Conservation (phyloP, 2,888 invertebrate genomes). For the Pollenia amentaria region DNA sequence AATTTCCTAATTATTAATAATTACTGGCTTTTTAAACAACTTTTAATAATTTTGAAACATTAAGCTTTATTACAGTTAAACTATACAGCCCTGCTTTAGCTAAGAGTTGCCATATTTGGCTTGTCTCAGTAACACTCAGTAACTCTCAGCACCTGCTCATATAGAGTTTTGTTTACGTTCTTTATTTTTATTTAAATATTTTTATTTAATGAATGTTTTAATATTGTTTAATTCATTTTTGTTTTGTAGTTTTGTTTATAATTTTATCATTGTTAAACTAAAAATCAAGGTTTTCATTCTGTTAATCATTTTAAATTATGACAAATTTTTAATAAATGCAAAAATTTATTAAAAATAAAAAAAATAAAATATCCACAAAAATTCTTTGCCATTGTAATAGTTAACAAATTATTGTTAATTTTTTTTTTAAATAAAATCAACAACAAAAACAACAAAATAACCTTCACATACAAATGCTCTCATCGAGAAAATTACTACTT, state of each 20-base stretch:
- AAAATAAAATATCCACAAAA: slow-evolving; percentile 69
- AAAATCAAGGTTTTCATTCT: slow-evolving; percentile 30
- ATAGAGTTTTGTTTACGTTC: too few species aligned
- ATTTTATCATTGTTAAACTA: slow-evolving; percentile 18
- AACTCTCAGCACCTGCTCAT: too few species aligned
- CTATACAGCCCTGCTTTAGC: too few species aligned
- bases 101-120: too few species aligned
- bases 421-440: slow-evolving; percentile 29
- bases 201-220: background rate
- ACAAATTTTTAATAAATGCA: background rate
- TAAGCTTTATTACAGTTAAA: too few species aligned
- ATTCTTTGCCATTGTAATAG: slow-evolving; percentile 80
- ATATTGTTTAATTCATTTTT: slow-evolving; percentile 28
- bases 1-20: background rate
- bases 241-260: background rate
- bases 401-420: slow-evolving; percentile 75
- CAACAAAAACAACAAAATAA: slow-evolving; percentile 43
- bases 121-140: too few species aligned
- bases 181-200: background rate
- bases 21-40: too few species aligned
- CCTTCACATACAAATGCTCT: slow-evolving; percentile 83
- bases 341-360: background rate
- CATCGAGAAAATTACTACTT: slow-evolving; percentile 82
- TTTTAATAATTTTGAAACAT: too few species aligned
- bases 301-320: slow-evolving; percentile 33